Base-by-base conservation (phyloP, 1,140 invertebrate species). In the Coelopa frigida region DNA sequence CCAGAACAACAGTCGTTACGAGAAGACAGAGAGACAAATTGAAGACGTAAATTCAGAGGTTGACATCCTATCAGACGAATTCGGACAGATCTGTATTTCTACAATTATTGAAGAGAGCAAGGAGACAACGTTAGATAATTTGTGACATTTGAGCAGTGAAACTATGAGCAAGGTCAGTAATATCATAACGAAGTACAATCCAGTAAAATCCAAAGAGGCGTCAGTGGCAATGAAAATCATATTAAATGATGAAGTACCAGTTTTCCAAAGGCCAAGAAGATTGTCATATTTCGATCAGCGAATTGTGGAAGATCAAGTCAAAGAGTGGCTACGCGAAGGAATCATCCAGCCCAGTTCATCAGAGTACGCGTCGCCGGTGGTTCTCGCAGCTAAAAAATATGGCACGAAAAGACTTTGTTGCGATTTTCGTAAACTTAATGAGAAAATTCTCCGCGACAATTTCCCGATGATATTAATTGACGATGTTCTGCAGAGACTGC, bases 391-490 rank as follows among this genome's bases (percentile, higher is more conserved):
- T 8, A 36, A 36, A 14, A n/a, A 18, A 18, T 35, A 36, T 17
- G 20, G 20, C 12, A 17, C 5, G 8, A 36, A 14, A 14, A 36
- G 33, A 36, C 15, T 5, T 6, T 36, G 10, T 17, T 36, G 20
- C 33, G 33, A 36, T 14, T 36, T 48, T 38, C 17, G 58, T 26
- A 22, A 40, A 11, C 33, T 60, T 14, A 60, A 58, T 46, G 32
- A 44, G 26, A 39, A 50, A 8, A 51, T 52, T 2, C 18, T 50
- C 12, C 51, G 49, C n/a, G 53, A 57, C 45, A 37, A 46, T 31
- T 66, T 54, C 48, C 58, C 58, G 7, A 46, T 58, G 37, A 58
- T 59, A 3, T 21, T 59, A n/a, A 64, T 64, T 10, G 61, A 66
- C 3, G 61, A 65, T 31, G 32, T 52, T 12, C 26, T 68, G 3